Evolutionary conservation across 2,113 vertebrate species (phyloP).

Genomic region (Zosterops hypoxanthus): DNA sequence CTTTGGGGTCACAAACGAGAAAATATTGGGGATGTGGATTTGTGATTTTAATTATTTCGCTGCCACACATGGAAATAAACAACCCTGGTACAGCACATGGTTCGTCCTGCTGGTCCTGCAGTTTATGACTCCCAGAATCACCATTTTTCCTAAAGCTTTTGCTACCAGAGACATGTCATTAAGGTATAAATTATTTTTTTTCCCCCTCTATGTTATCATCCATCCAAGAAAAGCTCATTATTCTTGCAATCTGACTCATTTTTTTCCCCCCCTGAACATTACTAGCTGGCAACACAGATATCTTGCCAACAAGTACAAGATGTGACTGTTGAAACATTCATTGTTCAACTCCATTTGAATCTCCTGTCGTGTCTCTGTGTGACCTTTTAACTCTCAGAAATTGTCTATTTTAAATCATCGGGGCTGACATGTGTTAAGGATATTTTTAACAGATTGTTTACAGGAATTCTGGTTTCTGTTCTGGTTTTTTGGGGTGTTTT

Average conservation of each 20-base stretch:
- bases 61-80: background rate
- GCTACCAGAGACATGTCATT: background rate
- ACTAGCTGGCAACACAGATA: slow-evolving; percentile 8
- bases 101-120: background rate
- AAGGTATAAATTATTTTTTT: background rate
- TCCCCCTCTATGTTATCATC: background rate
- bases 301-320: slow-evolving; percentile 13
- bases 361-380: background rate
- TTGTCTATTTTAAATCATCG: slow-evolving; percentile 20
- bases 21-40: background rate
- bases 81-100: fast-evolving
- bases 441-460: slow-evolving; percentile 67
- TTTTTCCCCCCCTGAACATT: background rate
- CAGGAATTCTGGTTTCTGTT: slow-evolving; percentile 66
- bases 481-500: background rate
- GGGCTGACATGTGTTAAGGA: background rate
- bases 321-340: slow-evolving; percentile 4
- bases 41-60: background rate
- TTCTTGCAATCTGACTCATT: background rate
- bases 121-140: background rate
- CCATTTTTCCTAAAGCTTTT: background rate
- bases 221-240: slow-evolving; percentile 23
- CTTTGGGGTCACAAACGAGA: background rate
- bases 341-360: background rate
- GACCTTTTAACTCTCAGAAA: slow-evolving; percentile 24